Conservation (phyloP, 1,140 invertebrate genomes). For the Alviniconcha marisindica region DNA sequence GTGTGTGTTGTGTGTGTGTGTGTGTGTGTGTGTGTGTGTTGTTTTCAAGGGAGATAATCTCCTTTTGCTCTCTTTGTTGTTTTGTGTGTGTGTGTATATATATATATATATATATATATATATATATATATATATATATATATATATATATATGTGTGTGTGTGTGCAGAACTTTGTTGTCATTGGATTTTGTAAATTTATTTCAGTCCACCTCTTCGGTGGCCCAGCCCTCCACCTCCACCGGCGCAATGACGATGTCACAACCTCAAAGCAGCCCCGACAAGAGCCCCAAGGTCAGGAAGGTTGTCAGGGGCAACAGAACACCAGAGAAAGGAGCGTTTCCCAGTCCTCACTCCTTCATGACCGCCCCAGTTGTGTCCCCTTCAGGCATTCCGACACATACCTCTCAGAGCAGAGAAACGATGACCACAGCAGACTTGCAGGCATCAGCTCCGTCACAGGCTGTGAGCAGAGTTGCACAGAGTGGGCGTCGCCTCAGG, state of each 20-base stretch:
- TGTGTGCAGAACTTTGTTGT: too few relatives aligned
- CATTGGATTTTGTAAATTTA: background rate
- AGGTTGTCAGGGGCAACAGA: background rate
- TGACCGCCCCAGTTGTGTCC: background rate
- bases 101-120: background rate
- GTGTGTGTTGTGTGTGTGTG: too few relatives aligned
- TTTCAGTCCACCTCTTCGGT: background rate
- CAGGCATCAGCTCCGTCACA: background rate
- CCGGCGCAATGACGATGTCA: background rate
- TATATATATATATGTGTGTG: too few relatives aligned
- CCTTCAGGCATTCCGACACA: background rate
- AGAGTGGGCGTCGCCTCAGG: background rate
- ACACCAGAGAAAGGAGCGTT: slow-evolving; percentile 33
- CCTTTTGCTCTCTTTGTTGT: too few relatives aligned
- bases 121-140: background rate
- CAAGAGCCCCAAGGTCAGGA: slow-evolving; percentile 24
- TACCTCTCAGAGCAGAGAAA: background rate
- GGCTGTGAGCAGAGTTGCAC: background rate
- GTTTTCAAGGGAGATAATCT: too few relatives aligned
- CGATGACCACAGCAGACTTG: too few relatives aligned
- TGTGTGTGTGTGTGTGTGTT: too few relatives aligned
- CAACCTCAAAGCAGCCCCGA: background rate
- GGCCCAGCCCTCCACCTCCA: background rate
- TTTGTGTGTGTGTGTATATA: too few relatives aligned
- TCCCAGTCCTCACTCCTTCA: slow-evolving; percentile 33